Percentiles rank a stretch among this genome's conserved stretches.
These are phyloP conservation scores for Entelurus aequoreus DNA, from an alignment of 2,113 vertebrate genomes.

Conservation along the genomic window DNA sequence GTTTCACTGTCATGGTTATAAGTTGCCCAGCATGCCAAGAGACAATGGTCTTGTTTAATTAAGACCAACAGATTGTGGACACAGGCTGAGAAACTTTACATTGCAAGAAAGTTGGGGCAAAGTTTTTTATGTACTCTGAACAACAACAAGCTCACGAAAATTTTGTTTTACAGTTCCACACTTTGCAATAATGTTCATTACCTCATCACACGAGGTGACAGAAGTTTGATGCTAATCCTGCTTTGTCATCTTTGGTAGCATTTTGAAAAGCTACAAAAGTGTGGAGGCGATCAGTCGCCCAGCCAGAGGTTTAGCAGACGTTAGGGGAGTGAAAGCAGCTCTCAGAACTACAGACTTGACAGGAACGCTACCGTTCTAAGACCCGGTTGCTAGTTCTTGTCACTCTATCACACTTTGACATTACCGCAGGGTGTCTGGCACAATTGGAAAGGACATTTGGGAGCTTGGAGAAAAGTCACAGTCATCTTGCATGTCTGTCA, in stretches of 20 bases:
- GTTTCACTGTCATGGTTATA: neutral
- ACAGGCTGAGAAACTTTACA: no score
- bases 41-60: neutral
- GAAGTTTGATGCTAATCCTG: neutral
- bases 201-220: neutral
- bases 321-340: neutral
- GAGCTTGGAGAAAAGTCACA: neutral
- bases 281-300: neutral
- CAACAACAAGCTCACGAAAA: no score
- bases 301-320: neutral
- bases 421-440: neutral
- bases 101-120: no score
- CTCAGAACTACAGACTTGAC: neutral
- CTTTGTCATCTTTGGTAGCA: slow-evolving; percentile 1
- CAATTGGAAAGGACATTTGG: slow-evolving; percentile 1
- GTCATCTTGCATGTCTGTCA: neutral
- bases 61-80: neutral
- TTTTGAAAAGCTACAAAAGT: neutral
- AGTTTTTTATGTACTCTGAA: no score
- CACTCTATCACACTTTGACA: neutral
- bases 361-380: neutral
- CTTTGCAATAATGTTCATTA: neutral
- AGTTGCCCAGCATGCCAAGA: neutral
- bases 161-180: no score
- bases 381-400: neutral